Base-by-base conservation (phyloP, 2,113 vertebrate species). In the Copsychus sechellarum region DNA sequence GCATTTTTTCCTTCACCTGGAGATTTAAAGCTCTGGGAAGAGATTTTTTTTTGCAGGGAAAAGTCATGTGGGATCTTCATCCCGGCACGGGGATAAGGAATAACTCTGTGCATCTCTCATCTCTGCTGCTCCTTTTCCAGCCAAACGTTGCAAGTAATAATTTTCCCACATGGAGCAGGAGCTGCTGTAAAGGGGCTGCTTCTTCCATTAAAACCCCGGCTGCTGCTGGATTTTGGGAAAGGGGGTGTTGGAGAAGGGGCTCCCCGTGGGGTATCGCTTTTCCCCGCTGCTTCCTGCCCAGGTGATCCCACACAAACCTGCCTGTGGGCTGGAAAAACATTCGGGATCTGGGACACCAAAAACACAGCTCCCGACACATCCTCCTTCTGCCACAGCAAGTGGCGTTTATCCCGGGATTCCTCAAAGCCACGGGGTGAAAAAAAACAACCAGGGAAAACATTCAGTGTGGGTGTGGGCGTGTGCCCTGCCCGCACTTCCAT, bases 261-360 rank as follows among this genome's bases (percentile, higher is more conserved):
- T 67, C 90, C 95, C 81, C 43, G 6, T 11, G 95, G 93, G 96
- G 88, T 85, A 95, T 97, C 92, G 4, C 93, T 92, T 97, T 96
- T 57, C 96, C 92, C 92, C 8, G 1, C 31, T 4, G 51, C 95
- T 97, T 97, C 96, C 96, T 96, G 95, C 93, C 92, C 91, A 91
- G 87, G 94, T 95, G 96, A 97, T 88, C 91, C 96, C 95, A 97
- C 96, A 97, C 95, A 96, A 89, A 93, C 90, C 94, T 26, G 56
- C 34, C 72, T 48, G 91, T 83, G 93, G 61, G 82, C 84, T 62
- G 86, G 92, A 86, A 95, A 94, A 86, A 21, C 83, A 47, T 29
- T 87, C 9, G 8, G 93, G 64, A 73, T 25, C 69, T 14, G 16
- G 62, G 88, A 58, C 36, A 8, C 84, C 3, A 4, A 56, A 92